Percentiles rank a stretch among this genome's conserved stretches.
Conservation (phyloP, 2,888 invertebrate genomes). For the Apamea anceps region DNA sequence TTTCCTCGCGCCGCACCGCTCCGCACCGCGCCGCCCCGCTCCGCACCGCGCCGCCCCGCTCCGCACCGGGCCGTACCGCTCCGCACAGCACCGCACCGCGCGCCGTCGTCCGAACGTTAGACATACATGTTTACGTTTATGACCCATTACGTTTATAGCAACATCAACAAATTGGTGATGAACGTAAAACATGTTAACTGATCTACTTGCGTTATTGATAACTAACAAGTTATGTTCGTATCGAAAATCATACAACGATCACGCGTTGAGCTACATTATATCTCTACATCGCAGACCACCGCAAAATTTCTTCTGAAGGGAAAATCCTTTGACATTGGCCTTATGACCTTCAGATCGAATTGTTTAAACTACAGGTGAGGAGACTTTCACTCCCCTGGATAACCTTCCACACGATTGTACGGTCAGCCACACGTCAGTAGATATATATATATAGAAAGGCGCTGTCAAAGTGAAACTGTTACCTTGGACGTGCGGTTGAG, state of each 20-base stretch:
- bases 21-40: not conserved
- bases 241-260: not conserved
- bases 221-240: not conserved
- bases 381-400: not conserved
- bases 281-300: not conserved
- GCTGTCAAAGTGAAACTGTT: not conserved
- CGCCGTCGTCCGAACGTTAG: constrained; percentile 1
- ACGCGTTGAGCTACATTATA: not conserved
- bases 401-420: not conserved
- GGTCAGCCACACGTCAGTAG: not conserved
- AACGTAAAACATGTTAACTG: constrained; percentile 16
- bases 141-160: constrained; percentile 31
- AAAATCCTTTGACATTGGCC: too few relatives aligned
- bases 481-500: not conserved
- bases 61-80: not conserved
- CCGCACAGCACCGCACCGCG: not conserved
- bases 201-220: constrained; percentile 26
- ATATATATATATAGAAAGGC: too few relatives aligned
- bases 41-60: not conserved
- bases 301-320: too few relatives aligned
- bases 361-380: not conserved
- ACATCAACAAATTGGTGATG: constrained; percentile 50
- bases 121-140: constrained; percentile 30
- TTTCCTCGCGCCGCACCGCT: not conserved
- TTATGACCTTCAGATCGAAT: not conserved